Evolutionary conservation across 2,888 invertebrate genomes (phyloP), one percentile per base, ranked within the genome.

Genomic region (Epirrita christyi): DNA sequence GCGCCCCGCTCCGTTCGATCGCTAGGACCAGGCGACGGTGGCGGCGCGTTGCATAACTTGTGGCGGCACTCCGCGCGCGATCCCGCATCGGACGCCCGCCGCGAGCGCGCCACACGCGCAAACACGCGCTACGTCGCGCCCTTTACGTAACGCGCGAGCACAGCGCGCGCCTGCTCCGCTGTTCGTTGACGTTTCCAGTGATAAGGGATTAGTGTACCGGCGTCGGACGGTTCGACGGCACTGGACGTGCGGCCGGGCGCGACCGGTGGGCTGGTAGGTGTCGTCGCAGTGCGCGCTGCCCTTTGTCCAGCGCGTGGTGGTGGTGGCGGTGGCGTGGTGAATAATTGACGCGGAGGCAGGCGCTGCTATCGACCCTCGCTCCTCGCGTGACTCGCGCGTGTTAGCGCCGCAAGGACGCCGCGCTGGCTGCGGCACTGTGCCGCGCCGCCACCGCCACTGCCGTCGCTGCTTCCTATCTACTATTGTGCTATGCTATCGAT

Each of bases 31-130:
- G 82, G 84, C 83, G 85, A 79, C 83, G 71, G 84, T 83, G 85
- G 87, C 86, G 88, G 88, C 86, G 85, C 88, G 86, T 90, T 89
- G 90, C 91, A 90, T 90, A 90, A 90, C 88, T 81, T 76, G 85
- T 78, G 82, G 77, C 85, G 80, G 86, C 92, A 91, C 88, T 91
- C 86, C 88, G 88, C 87, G 91, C 90, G 92, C 90, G 90, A 88
- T 77, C 80, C 86, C 85, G 85, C 85, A 80, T 81, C 81, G 85
- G 87, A 87, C 88, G 90, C 88, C 83, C 86, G 88, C 83, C 84
- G 87, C 81, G 85, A 82, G 86, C 86, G 88, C 89, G 87, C 84
- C 70, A 70, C 72, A 77, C 83, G 81, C 87, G 86, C 86, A 70
- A 75, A 80, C 76, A 75, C 85, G 87, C 86, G 85, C 84, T 73